phyloP scores from a whole-genome alignment of 2,888 invertebrate species.

The Lottia scabra region DNA sequence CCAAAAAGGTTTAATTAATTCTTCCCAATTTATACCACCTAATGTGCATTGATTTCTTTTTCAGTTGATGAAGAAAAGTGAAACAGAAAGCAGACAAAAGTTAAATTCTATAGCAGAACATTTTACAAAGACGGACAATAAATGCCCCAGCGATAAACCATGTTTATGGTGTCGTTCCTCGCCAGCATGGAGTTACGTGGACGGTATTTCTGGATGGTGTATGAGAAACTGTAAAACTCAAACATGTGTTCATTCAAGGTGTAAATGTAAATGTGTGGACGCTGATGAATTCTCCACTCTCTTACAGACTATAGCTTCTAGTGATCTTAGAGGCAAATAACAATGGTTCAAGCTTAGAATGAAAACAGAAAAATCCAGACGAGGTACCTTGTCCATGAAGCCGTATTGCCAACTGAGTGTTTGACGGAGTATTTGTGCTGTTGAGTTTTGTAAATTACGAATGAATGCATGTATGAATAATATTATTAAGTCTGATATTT shows the following conservation, averaged over 20 bases:
- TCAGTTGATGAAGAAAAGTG: background rate
- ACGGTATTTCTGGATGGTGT: background rate
- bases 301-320: background rate
- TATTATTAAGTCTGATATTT: no score
- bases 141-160: background rate
- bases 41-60: background rate
- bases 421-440: no score
- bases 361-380: no score
- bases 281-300: background rate
- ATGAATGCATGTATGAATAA: no score
- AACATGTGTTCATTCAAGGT: background rate
- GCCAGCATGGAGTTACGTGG: background rate
- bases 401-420: no score
- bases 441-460: no score
- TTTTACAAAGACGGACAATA: background rate
- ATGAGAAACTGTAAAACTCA: slow-evolving; percentile 1
- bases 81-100: background rate
- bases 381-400: no score
- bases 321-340: background rate
- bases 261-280: background rate
- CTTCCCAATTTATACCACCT: no score
- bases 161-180: background rate
- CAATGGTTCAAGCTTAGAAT: no score
- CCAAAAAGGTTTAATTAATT: no score
- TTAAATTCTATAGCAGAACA: background rate